phyloP scores from a whole-genome alignment of 2,113 vertebrate genomes.

The Psilopsiagon aymara region DNA sequence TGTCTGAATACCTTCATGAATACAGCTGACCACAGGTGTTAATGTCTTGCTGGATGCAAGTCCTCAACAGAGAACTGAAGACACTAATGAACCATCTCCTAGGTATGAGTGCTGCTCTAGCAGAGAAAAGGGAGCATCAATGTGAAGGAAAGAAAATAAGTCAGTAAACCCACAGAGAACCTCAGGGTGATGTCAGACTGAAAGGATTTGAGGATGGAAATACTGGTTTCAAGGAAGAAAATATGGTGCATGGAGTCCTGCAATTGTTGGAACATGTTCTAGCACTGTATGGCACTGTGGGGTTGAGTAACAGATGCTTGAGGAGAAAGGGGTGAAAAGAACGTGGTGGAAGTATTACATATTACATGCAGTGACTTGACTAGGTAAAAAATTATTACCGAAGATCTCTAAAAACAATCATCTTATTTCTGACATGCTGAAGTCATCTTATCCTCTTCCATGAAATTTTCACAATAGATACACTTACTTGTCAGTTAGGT shows the following conservation, averaged over 20 bases:
- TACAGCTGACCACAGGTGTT: neutral
- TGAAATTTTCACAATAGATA: neutral
- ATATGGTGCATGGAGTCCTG: neutral
- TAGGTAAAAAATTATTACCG: neutral
- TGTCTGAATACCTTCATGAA: neutral
- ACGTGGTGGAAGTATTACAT: neutral
- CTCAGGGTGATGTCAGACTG: neutral
- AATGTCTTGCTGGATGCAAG: neutral
- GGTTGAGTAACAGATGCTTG: neutral
- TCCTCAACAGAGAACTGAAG: neutral
- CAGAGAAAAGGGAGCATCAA: neutral
- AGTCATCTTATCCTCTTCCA: neutral
- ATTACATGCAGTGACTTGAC: neutral
- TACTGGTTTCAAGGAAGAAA: neutral
- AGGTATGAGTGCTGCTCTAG: neutral
- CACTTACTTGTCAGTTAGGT: neutral
- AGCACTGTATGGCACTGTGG: accelerated
- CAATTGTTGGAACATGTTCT: neutral
- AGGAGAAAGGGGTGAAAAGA: neutral
- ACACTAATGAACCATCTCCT: neutral
- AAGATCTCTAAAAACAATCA: neutral
- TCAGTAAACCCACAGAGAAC: neutral
- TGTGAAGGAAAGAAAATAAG: neutral
- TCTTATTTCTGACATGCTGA: neutral
- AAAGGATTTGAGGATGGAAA: neutral